Conservation (phyloP, 2,113 vertebrate species). For the Aplodontia rufa region DNA sequence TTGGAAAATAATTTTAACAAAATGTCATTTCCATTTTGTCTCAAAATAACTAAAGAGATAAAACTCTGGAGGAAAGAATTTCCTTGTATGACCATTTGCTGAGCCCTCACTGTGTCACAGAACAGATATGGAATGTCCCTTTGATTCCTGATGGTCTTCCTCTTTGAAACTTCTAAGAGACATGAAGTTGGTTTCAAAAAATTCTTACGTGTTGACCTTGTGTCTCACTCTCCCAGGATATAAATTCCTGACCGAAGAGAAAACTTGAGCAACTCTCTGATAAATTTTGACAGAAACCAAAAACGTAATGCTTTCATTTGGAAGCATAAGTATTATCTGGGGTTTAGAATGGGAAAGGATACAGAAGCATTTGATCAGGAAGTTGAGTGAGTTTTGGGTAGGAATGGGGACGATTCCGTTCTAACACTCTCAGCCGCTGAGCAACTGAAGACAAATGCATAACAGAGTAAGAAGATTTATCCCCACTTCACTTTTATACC, state of each 20-base stretch:
- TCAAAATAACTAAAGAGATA: not conserved
- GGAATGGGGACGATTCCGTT: not conserved
- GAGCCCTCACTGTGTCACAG: not conserved
- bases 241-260: not conserved
- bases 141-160: not conserved
- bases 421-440: not conserved
- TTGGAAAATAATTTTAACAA: conserved; percentile 26
- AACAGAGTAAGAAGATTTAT: not conserved
- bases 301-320: not conserved
- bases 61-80: not conserved
- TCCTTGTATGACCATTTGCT: not conserved
- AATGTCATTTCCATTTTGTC: not conserved
- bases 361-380: not conserved
- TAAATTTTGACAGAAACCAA: not conserved
- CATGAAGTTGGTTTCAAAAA: not conserved
- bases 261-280: not conserved
- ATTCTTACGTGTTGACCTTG: not conserved
- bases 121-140: not conserved
- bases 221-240: not conserved
- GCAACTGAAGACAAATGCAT: not conserved
- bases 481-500: not conserved
- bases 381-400: not conserved
- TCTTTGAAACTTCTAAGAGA: not conserved
- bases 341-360: not conserved
- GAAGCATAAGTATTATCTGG: not conserved